phyloP scores from a whole-genome alignment of 2,113 vertebrate genomes.

The Xyrauchen texanus region DNA sequence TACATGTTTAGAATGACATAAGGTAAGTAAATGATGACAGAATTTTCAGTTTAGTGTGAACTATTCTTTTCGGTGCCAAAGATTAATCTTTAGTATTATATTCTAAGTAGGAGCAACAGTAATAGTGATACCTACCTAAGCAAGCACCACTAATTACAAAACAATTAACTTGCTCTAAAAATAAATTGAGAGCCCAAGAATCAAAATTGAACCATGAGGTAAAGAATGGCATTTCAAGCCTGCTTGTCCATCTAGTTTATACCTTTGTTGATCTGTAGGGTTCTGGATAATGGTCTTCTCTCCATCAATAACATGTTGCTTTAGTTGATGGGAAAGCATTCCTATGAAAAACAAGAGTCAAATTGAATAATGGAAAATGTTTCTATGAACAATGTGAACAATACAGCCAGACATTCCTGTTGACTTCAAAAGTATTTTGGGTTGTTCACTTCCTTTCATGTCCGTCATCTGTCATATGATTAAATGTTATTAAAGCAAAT shows the following conservation, averaged over 20 bases:
- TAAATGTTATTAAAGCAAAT: not conserved
- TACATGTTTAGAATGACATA: too few relatives aligned
- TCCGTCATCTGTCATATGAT: not conserved
- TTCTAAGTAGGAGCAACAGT: not conserved
- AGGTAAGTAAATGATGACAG: too few relatives aligned
- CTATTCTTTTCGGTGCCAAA: not conserved
- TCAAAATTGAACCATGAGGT: not conserved
- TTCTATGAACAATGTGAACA: not conserved
- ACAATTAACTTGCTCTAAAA: too few relatives aligned
- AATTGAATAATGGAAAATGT: not conserved
- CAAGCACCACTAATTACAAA: not conserved
- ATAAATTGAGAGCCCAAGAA: too few relatives aligned
- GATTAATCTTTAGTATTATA: too few relatives aligned
- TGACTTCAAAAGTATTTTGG: not conserved
- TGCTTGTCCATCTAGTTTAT: conserved; percentile 39
- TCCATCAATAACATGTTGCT: conserved; percentile 96
- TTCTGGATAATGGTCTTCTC: conserved; percentile 99
- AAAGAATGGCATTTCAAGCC: too few relatives aligned
- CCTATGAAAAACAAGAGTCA: conserved; percentile 67
- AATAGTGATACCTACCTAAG: not conserved
- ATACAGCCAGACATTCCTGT: not conserved
- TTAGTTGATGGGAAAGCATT: conserved; percentile 96
- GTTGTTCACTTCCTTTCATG: not conserved
- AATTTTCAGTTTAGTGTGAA: too few relatives aligned
- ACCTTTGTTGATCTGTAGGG: conserved; percentile 96